phyloP scores from a whole-genome alignment of 92 coral and sea anemone species.

The Zoanthus sansibaricus region DNA sequence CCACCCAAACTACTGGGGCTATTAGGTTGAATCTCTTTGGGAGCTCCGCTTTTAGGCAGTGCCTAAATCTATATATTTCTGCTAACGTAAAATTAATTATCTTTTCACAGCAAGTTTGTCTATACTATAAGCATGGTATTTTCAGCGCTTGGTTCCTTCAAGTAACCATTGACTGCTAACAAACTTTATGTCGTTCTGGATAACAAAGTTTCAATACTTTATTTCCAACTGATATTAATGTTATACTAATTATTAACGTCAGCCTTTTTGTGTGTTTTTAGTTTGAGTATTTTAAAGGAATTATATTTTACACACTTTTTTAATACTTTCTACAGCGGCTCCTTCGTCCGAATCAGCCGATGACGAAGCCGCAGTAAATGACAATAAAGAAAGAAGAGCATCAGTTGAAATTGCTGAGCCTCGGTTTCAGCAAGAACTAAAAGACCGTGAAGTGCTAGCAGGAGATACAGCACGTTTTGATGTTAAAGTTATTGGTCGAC shows the following conservation, averaged over 20 bases:
- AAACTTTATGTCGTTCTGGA: background rate
- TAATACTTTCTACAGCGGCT: background rate
- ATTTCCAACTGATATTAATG: background rate
- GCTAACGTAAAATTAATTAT: background rate
- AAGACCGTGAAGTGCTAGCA: slow-evolving; percentile 81
- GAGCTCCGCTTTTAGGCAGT: too few relatives aligned
- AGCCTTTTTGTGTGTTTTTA: background rate
- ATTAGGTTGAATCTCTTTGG: too few relatives aligned
- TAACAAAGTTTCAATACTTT: background rate
- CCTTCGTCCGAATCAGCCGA: slow-evolving; percentile 62
- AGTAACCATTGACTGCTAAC: background rate
- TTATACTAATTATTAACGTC: background rate
- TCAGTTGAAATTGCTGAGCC: slow-evolving; percentile 87
- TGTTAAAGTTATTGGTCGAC: slow-evolving; percentile 80
- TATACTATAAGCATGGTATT: background rate
- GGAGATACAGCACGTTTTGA: slow-evolving; percentile 92
- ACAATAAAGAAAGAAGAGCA: slow-evolving; percentile 73
- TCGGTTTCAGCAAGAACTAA: slow-evolving; percentile 90
- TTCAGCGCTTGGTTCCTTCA: background rate
- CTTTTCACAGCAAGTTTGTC: background rate
- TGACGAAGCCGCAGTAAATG: slow-evolving; percentile 68
- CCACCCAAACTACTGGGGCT: too few relatives aligned
- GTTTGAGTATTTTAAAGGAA: background rate
- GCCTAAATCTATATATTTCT: background rate
- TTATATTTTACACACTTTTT: background rate